Percentiles rank a stretch among this genome's conserved stretches.
phyloP scores from a whole-genome alignment of 2,888 invertebrate genomes.

The Drosophila neonasuta region DNA sequence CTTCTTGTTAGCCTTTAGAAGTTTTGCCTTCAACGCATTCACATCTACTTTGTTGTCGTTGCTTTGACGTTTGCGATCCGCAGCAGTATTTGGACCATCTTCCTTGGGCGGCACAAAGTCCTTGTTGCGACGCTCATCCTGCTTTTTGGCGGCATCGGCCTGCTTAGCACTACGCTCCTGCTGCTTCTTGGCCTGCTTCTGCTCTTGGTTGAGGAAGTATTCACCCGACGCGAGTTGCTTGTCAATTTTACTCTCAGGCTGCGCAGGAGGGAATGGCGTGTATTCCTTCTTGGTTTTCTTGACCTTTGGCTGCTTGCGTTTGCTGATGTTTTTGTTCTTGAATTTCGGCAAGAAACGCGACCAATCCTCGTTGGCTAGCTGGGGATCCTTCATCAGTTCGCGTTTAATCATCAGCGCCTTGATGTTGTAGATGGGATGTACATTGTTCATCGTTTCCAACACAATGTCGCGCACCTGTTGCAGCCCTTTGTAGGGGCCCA shows the following conservation, averaged over 20 bases:
- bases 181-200: conserved; percentile 87
- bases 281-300: conserved; percentile 96
- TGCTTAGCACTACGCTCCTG: conserved; percentile 91
- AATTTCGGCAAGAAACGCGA: conserved; percentile 97
- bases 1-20: conserved; percentile 86
- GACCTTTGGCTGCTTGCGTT: conserved; percentile 93
- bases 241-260: conserved; percentile 96
- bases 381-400: conserved; percentile 96
- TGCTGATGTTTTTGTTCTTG: conserved; percentile 92
- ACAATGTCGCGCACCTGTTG: conserved; percentile 94
- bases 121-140: conserved; percentile 90
- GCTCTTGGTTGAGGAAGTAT: conserved; percentile 95
- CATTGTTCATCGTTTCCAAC: conserved; percentile 98
- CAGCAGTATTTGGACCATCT: conserved; percentile 42
- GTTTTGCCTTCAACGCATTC: conserved; percentile 88
- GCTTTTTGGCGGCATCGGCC: conserved; percentile 87
- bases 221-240: conserved; percentile 96
- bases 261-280: conserved; percentile 98
- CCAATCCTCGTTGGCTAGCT: conserved; percentile 96
- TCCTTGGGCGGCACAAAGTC: conserved; percentile 93
- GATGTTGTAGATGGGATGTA: conserved; percentile 99
- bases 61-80: conserved; percentile 58
- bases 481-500: conserved; percentile 97
- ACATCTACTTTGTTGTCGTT: conserved; percentile 84
- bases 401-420: conserved; percentile 98